Base-by-base conservation (phyloP, 2,888 invertebrate genomes). In the Rhingia campestris region DNA sequence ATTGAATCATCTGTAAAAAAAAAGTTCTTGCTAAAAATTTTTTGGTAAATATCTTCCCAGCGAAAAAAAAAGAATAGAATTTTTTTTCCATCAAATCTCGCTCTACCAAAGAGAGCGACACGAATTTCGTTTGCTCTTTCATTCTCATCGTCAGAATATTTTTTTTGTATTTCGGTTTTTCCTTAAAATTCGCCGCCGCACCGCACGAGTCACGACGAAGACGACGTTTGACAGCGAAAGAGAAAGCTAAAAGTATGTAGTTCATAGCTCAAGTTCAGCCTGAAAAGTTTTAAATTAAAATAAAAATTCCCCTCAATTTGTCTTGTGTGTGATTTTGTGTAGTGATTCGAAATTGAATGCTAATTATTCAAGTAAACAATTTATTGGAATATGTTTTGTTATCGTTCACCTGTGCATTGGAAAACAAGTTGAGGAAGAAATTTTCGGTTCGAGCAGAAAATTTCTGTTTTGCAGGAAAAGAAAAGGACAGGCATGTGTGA, bases 1-100 rank as follows among this genome's bases (percentile, higher is more conserved):
- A 69, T 82, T 56, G 49, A 74, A 77, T 82, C 77, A 84, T 80
- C 80, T 84, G 80, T 80, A 56, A 70, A 72, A 84, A n/a, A n/a
- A n/a, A 75, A 79, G 64, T 69, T 70, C 58, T 75, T 79, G 74
- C 70, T 79, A 75, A 79, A 63, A 58, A 54, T 75, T 58, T 74
- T 66, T 84, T 84, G 84, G 84, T 84, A 84, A 84, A 84, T 84
- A 84, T 84, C 79, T 84, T 73, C 67, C 72, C 59, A 74, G 51
- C 58, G 67, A 67, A 59, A 67, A 59, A n/a, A 41, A 61, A 66
- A 75, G 7, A 66, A 45, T 59, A 41, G 47, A 76, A 51, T 69
- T 70, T 66, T 69, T 70, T 66, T 69, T 63, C 32, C 63, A 61
- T 73, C 67, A 49, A 22, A 61, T 74, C 64, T 64, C 47, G 54